Evolutionary conservation across 2,888 invertebrate species (phyloP), one percentile per base, ranked within the genome.

Genomic region (Dolichomitus sp.): DNA sequence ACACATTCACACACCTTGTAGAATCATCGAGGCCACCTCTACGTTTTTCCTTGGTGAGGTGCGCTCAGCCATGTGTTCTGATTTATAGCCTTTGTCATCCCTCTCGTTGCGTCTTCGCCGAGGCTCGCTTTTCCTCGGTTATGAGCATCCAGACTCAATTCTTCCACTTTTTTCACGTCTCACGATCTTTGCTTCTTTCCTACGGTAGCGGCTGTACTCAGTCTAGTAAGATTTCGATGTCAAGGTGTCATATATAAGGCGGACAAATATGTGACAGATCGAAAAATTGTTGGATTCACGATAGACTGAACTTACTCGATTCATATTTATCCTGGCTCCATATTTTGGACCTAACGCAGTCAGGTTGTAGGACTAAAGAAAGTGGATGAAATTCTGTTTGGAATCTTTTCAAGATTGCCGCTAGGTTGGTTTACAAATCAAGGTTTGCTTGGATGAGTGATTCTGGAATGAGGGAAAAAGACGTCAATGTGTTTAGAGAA

Each of bases 41-140:
- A 66, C 68, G 68, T 84, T 86, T 86, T 85, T 86, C 78, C 76
- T 73, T 75, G 61, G 52, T 73, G 61, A 73, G 78, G 75, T 27
- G 57, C 73, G 68, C 57, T 77, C 80, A 63, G 52, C 77, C 69
- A 48, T 45, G 66, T 68, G 50, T 72, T 54, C 88, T 89, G 88
- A 89, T 89, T 89, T 90, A 89, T 88, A 81, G 87, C 85, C 86
- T 89, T 88, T 88, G 90, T 90, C 88, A 83, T 86, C 57, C 48
- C 81, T 76, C 50, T 74, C 83, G 78, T 78, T 84, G 84, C 85
- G 73, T 85, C 83, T 50, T 77, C 72, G 17, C 19, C 69, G 48
- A 72, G 57, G 12, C 50, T 45, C 45, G 68, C 52, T 68, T 78
- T 75, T 79, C 68, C 33, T 63, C n/a, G 61, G 12, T 57, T 68